Evolutionary conservation across 2,113 vertebrate species (phyloP).

Genomic region (Corythaeola cristata): DNA sequence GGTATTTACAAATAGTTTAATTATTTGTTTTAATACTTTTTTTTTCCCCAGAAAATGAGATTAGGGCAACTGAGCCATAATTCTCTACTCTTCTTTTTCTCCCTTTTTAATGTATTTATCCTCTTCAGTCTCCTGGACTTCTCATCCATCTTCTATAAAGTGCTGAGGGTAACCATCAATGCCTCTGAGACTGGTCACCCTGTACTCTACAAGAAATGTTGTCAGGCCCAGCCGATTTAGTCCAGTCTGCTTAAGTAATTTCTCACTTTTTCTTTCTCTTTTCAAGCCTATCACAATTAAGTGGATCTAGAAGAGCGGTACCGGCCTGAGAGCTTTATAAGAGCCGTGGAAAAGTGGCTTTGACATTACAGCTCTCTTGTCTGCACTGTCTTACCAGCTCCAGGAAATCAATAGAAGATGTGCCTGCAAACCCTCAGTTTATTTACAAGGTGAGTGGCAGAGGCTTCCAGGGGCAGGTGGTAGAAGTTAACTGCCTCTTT

Average conservation of each 20-base stretch:
- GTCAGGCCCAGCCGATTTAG: not conserved
- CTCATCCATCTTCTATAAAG: accelerated
- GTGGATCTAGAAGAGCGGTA: not conserved
- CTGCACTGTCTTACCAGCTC: not conserved
- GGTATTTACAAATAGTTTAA: not conserved
- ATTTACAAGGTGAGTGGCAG: not conserved
- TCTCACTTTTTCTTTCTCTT: not conserved
- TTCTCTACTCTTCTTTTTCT: not conserved
- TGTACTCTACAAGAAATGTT: not conserved
- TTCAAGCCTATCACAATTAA: not conserved
- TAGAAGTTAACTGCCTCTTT: not conserved
- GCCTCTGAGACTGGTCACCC: not conserved
- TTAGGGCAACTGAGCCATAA: not conserved
- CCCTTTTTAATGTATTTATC: not conserved
- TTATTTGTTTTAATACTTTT: not conserved
- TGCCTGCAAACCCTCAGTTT: not conserved
- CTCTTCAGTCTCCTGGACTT: not conserved
- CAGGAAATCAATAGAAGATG: not conserved
- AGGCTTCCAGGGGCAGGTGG: not conserved
- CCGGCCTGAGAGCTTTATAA: not conserved
- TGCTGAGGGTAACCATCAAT: not conserved
- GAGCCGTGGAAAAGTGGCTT: not conserved
- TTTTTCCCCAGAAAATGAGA: not conserved
- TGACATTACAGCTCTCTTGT: not conserved
- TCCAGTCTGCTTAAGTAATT: not conserved